phyloP scores from a whole-genome alignment of 2,113 vertebrate genomes.

The Strix aluco region DNA sequence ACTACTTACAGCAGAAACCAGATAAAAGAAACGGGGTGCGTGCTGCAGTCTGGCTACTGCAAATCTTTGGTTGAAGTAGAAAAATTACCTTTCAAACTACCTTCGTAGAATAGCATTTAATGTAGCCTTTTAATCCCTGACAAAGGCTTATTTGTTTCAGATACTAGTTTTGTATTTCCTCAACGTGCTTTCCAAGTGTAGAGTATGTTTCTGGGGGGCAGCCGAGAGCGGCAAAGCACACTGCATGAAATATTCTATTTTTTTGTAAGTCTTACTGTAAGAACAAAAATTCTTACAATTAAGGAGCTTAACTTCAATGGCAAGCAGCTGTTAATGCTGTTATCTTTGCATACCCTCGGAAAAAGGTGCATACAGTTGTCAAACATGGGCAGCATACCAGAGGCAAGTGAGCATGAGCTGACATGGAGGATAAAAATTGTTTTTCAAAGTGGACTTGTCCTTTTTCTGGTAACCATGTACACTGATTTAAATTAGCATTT shows the following conservation, averaged over 20 bases:
- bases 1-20: not conserved
- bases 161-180: not conserved
- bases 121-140: not conserved
- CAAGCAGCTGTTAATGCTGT: not conserved
- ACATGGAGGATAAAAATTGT: not conserved
- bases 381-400: rapidly evolving
- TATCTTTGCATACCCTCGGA: not conserved
- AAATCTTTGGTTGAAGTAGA: not conserved
- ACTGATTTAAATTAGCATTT: not conserved
- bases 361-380: not conserved
- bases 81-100: not conserved
- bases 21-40: not conserved
- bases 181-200: not conserved
- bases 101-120: not conserved
- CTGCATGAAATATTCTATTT: too few species aligned
- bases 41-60: not conserved
- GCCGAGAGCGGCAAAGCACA: not conserved
- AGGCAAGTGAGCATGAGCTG: not conserved
- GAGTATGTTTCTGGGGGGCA: not conserved
- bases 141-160: not conserved
- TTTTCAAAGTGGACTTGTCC: too few species aligned
- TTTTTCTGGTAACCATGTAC: not conserved
- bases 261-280: too few species aligned
- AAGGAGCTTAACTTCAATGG: not conserved
- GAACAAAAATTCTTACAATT: not conserved